Evolutionary conservation across 2,113 vertebrate species (phyloP), one percentile per base, ranked within the genome.

Genomic region (Hippocampus abdominalis): DNA sequence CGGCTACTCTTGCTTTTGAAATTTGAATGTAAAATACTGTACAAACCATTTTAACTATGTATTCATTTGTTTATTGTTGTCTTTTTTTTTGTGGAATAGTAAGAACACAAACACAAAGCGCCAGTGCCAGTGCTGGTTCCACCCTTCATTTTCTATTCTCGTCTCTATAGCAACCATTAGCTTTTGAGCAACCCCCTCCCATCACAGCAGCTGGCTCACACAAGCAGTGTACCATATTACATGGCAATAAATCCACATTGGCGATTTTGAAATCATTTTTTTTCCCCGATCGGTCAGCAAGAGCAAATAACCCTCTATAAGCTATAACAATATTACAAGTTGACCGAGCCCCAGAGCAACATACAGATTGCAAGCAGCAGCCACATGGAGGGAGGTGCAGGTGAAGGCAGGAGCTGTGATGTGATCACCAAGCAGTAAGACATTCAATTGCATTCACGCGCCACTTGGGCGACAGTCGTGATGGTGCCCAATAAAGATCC

Each of bases 111-210:
- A 84, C 74, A 42, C 73, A 78, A 83, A 79, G 70, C 82, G 74
- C 62, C 25, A 73, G 78, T 16, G 74, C 62, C 25, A 73, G 78
- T 16, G 48, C 49, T 70, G 70, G 42, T 77, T 87, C 80, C 71
- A 73, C 49, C 73, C 76, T 25, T 83, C 1, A 77, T 79, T 81
- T 75, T 83, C 78, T 65, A 44, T 82, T 69, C 76, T 80, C 40
- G 73, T 92, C 77, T 85, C 90, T 75, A 91, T 91, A 79, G 88
- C 83, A 91, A 91, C 90, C 57, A 63, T 39, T 53, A 75, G 79
- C 60, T 80, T 86, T 85, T 78, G 53, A 85, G 71, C 62, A n/a
- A n/a, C 40, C 23, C 59, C 36, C 40, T 16, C 59, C 36, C 4
- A 29, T 42, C 40, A 29, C 16, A 44, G 54, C 54, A 18, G 18